Evolutionary conservation across 2,797 vertebrate genomes (phyloP).

Genomic region (Periophthalmus magnuspinnatus): DNA sequence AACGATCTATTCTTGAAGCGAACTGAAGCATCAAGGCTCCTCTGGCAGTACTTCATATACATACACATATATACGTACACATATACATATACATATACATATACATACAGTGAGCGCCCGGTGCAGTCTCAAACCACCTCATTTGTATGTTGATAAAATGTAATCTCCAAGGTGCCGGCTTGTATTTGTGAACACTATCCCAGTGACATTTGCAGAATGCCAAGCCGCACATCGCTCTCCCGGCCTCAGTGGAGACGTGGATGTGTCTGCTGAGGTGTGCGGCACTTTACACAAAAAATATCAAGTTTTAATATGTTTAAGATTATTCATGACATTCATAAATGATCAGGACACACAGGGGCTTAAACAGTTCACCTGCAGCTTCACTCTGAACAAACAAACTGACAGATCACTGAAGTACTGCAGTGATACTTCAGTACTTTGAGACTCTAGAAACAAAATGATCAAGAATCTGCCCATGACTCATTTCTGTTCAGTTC

Average conservation of each 20-base stretch:
- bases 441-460: no score
- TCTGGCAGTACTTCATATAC: no score
- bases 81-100: no score
- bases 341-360: no score
- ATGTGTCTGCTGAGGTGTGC: neutral
- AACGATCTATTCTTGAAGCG: no score
- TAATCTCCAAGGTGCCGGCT: conserved; percentile 62
- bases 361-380: no score
- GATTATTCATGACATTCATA: neutral
- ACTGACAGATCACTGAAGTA: no score
- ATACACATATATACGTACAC: no score
- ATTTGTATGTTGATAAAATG: conserved; percentile 70
- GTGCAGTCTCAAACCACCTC: conserved; percentile 50
- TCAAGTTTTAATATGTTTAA: neutral
- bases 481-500: neutral
- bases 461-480: neutral
- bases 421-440: no score
- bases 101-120: no score
- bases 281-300: neutral
- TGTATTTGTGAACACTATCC: conserved; percentile 52
- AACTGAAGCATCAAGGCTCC: conserved; percentile 19
- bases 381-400: no score
- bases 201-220: conserved; percentile 70
- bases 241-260: conserved; percentile 18
- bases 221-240: conserved; percentile 50